These are phyloP conservation scores for Drosophila histrio DNA, from an alignment of 2,888 invertebrate genomes.

Conservation along the genomic window DNA sequence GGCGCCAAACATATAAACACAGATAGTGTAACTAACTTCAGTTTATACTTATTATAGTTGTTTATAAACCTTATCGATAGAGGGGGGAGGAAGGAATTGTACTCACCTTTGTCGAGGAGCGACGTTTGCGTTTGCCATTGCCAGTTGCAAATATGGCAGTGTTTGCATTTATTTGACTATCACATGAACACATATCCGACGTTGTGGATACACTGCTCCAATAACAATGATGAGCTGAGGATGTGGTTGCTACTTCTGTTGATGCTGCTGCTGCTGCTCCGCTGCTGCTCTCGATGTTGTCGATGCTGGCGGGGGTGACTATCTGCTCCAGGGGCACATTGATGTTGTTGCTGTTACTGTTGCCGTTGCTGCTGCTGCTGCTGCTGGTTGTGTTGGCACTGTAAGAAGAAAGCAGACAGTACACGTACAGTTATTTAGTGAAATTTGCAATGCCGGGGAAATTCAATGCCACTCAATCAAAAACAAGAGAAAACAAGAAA, in stretches of 20 bases:
- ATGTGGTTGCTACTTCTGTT: conserved; percentile 6
- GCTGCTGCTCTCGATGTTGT: conserved; percentile 22
- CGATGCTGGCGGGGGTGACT: conserved; percentile 45
- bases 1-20: conserved; percentile 7
- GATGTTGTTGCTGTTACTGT: conserved; percentile 27
- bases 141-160: conserved; percentile 10
- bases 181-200: conserved; percentile 41
- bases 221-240: conserved; percentile 4
- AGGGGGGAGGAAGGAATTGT: background rate
- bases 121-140: conserved; percentile 45
- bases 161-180: conserved; percentile 27
- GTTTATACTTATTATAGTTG: background rate
- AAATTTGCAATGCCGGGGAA: conserved; percentile 25
- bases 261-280: conserved; percentile 28
- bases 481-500: background rate
- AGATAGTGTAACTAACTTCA: conserved; percentile 7
- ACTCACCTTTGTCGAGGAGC: conserved; percentile 38
- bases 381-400: conserved; percentile 53
- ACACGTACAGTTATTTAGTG: conserved; percentile 14
- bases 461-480: conserved; percentile 48
- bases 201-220: conserved; percentile 5
- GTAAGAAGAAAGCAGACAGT: conserved; percentile 25
- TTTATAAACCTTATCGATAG: conserved; percentile 5
- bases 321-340: conserved; percentile 36
- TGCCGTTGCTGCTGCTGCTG: conserved; percentile 27